A percentile compares a stretch with the other conserved stretches of the same genome.
Conservation (phyloP, 2,888 invertebrate genomes). For the Agrochola macilenta region DNA sequence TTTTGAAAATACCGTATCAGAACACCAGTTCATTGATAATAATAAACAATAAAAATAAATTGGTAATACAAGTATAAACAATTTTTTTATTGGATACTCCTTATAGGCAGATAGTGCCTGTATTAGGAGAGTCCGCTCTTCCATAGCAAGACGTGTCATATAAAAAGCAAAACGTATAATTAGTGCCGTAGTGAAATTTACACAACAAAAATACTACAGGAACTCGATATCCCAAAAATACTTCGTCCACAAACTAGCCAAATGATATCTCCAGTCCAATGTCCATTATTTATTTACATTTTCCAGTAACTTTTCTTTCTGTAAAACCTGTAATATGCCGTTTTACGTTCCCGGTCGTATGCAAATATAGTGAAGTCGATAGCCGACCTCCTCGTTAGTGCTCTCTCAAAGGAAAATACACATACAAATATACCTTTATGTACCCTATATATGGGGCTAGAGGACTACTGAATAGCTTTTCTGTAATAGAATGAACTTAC, state of each 20-base stretch:
- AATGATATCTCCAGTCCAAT: constrained; percentile 4
- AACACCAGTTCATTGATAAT: neutral
- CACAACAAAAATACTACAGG: constrained; percentile 6
- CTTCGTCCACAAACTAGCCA: constrained; percentile 21
- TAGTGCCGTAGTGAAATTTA: neutral
- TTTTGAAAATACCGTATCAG: neutral
- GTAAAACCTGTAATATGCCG: constrained; percentile 44
- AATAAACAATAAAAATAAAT: no score
- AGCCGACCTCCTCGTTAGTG: constrained; percentile 70
- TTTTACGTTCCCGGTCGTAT: constrained; percentile 50
- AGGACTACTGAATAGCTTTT: constrained; percentile 22
- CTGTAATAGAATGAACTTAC: constrained; percentile 41
- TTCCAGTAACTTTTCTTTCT: constrained; percentile 46
- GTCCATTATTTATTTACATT: constrained; percentile 33
- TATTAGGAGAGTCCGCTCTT: no score
- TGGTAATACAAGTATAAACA: no score
- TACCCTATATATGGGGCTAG: constrained; percentile 10
- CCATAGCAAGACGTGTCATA: no score
- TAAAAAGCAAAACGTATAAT: no score
- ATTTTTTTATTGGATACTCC: no score
- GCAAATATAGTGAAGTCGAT: constrained; percentile 67
- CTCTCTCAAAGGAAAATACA: constrained; percentile 60
- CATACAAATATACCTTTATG: constrained; percentile 38
- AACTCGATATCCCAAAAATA: neutral
- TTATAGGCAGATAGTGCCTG: no score